A percentile compares a stretch with the other conserved stretches of the same genome.
These are phyloP conservation scores for Myxocyprinus asiaticus DNA, from an alignment of 2,113 vertebrate species.

Conservation along the genomic window DNA sequence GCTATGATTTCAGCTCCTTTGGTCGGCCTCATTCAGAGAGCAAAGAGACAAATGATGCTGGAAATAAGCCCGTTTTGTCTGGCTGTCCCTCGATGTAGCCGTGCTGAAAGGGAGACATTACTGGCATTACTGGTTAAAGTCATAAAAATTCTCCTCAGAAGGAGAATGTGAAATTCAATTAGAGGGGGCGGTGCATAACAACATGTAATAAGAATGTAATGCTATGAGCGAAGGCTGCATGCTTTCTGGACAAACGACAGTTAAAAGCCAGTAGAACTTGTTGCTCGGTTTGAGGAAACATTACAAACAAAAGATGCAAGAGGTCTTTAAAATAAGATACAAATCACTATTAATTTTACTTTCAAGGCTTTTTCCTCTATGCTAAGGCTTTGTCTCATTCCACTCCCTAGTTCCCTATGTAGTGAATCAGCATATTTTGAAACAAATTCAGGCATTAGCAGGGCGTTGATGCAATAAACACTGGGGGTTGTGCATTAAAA, in stretches of 20 bases:
- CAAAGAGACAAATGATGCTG: constrained; percentile 68
- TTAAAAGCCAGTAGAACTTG: background rate
- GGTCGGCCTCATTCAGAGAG: constrained; percentile 57
- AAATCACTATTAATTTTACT: no score
- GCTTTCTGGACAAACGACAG: background rate
- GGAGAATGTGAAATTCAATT: background rate
- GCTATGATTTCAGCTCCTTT: constrained; percentile 6
- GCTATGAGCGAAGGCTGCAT: background rate
- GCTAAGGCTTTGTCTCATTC: no score
- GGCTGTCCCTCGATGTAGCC: constrained; percentile 75
- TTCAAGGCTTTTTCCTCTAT: no score
- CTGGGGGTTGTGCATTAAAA: no score
- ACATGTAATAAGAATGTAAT: background rate
- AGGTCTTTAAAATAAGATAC: no score
- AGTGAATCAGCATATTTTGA: no score
- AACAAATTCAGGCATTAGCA: no score
- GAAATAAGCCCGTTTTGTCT: constrained; percentile 73
- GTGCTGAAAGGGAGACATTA: constrained; percentile 61
- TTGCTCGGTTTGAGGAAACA: no score
- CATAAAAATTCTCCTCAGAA: background rate
- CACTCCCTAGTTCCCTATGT: no score
- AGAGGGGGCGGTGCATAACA: background rate
- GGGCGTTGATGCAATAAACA: no score
- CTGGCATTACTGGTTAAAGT: background rate
- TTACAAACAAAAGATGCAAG: no score